Base-by-base conservation (phyloP, 1,140 invertebrate genomes). In the Gryon sp. region DNA sequence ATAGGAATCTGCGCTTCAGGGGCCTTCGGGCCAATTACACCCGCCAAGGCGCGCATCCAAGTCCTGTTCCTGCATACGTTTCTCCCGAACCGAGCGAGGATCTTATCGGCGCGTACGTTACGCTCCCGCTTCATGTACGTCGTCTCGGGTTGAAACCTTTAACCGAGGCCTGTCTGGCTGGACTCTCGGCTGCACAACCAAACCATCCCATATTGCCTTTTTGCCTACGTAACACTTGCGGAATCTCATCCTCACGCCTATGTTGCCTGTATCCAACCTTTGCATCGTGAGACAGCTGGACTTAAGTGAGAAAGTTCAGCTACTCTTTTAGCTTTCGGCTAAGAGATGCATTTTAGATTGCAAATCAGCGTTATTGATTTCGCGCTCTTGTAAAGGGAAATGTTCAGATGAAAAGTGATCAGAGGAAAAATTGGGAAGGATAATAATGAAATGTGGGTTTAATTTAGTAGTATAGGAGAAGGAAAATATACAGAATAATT, bases 11-110 rank as follows among this genome's bases (percentile, higher is more conserved):
- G 57, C 69, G 77, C 60, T 48, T 24, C 45, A n/a, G n/a, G n/a
- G n/a, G n/a, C n/a, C n/a, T n/a, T n/a, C n/a, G n/a, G 70, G 77
- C 80, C 80, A 81, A 81, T 81, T 81, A 81, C 80, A 79, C 77
- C 69, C 72, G 77, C 69, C 74, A 43, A 45, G 22, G 70, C n/a
- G n/a, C n/a, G n/a, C 46, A 69, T 50, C 52, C 53, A 15, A 50
- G 45, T 41, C 59, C 52, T 69, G 57, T 70, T 74, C 65, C 77
- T 79, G 70, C 72, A 79, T 81, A 79, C 74, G 76, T 65, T 80
- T 68, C 76, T 76, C 69, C 76, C 40, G 65, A 73, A 73, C 78
- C 65, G 19, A 74, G 78, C 70, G 55, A n/a, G 77, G 77, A 77
- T 77, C 79, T 81, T 81, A 79, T 81, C 79, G 76, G 28, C n/a